Conservation (phyloP, 1,140 invertebrate genomes). For the Manduca sexta region DNA sequence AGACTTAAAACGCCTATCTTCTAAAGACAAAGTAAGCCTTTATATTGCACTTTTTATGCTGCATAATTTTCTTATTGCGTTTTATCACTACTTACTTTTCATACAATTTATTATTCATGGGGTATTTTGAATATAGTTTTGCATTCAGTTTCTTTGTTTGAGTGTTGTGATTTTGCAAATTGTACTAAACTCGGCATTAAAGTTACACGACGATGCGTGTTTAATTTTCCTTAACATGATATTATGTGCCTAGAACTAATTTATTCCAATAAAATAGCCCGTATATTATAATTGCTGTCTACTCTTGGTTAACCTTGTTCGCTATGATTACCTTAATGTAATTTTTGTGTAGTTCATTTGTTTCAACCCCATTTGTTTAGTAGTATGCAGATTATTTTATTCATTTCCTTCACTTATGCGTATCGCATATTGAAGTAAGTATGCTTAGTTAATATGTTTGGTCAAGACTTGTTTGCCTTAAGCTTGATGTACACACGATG, state of each 20-base stretch:
- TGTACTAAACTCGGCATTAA: no score
- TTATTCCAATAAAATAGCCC: background rate
- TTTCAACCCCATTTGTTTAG: no score
- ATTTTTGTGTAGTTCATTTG: no score
- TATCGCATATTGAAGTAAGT: no score
- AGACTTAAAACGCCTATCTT: conserved; percentile 57
- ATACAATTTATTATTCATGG: conserved; percentile 5
- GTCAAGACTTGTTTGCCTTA: no score
- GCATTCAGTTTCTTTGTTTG: conserved; percentile 3
- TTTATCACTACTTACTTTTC: conserved; percentile 2
- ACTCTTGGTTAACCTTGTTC: no score
- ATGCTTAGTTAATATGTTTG: no score
- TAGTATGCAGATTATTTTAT: no score
- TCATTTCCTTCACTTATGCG: no score
- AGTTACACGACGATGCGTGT: background rate
- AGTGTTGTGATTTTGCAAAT: background rate
- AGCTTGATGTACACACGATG: no score
- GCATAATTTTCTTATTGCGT: background rate
- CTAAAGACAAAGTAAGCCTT: conserved; percentile 68
- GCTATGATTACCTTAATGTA: no score
- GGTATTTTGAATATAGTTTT: background rate
- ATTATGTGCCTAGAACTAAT: background rate
- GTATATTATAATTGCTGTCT: no score
- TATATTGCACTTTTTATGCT: background rate
- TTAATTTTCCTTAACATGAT: conserved; percentile 2